A percentile compares a stretch with the other conserved stretches of the same genome.
phyloP scores from a whole-genome alignment of 2,113 vertebrate genomes.

The Syrrhaptes paradoxus region DNA sequence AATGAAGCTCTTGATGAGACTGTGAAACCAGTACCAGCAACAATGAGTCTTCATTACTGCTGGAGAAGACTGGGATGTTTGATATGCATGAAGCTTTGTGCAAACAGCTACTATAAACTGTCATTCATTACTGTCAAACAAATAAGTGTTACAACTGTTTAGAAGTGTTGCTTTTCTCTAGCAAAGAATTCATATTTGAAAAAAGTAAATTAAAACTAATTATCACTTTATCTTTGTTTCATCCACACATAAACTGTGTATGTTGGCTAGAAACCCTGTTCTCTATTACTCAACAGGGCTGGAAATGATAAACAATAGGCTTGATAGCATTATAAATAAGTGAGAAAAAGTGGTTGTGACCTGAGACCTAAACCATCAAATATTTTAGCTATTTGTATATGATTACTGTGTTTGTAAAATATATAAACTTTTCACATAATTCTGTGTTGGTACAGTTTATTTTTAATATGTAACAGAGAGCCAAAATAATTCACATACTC shows the following conservation, averaged over 20 bases:
- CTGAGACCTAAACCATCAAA: not conserved
- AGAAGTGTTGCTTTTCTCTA: not conserved
- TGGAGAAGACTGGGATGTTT: not conserved
- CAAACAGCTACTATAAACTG: not conserved
- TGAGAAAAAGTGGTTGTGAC: not conserved
- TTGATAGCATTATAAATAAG: not conserved
- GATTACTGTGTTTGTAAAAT: not conserved
- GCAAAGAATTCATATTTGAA: not conserved
- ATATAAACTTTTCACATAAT: not conserved
- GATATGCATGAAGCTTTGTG: not conserved
- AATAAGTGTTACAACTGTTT: not conserved
- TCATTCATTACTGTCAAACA: not conserved
- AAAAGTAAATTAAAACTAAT: not conserved
- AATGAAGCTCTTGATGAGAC: not conserved
- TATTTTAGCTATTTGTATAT: not conserved
- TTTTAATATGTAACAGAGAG: not conserved
- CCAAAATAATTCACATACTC: not conserved
- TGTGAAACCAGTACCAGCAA: not conserved
- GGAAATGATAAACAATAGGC: not conserved
- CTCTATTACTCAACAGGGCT: not conserved
- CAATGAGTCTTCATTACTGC: not conserved
- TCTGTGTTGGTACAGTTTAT: not conserved
- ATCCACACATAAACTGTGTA: not conserved
- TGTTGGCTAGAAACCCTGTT: not conserved
- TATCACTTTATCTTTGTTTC: not conserved